A percentile compares a stretch with the other conserved stretches of the same genome.
These are phyloP conservation scores for Stichopus chloronotus DNA, from an alignment of 35 echinoderm and acorn worm species.

Conservation along the genomic window DNA sequence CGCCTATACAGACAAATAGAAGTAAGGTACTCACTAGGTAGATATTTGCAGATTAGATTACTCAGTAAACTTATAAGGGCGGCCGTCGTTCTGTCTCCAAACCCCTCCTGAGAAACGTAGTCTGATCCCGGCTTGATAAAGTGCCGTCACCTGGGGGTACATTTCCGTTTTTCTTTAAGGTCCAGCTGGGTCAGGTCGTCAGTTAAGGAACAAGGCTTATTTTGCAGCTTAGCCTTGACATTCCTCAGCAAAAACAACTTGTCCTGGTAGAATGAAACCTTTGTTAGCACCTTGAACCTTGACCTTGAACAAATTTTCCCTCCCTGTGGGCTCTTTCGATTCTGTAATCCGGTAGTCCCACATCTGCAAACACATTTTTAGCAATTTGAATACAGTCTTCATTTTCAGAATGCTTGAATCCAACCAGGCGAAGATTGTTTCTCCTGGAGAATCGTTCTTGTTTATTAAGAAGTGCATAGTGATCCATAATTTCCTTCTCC, in stretches of 20 bases:
- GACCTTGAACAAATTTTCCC: slow-evolving; percentile 6
- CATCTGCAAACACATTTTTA: neutral
- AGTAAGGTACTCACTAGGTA: no score
- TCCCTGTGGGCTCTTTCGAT: slow-evolving; percentile 26
- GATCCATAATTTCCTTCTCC: neutral
- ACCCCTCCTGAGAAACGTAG: slow-evolving; percentile 8
- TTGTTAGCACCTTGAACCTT: slow-evolving; percentile 1
- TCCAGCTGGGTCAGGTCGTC: slow-evolving; percentile 41
- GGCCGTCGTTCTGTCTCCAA: neutral
- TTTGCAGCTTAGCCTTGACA: neutral
- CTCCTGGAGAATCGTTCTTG: slow-evolving; percentile 1
- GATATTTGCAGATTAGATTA: no score
- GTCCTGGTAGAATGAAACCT: slow-evolving; percentile 1
- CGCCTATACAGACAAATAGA: no score
- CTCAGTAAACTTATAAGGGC: no score
- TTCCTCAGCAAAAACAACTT: slow-evolving; percentile 24
- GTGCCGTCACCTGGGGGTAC: slow-evolving; percentile 25
- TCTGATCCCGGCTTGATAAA: slow-evolving; percentile 20
- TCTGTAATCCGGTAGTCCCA: neutral
- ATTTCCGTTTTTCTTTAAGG: slow-evolving; percentile 24
- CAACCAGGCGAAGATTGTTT: slow-evolving; percentile 13
- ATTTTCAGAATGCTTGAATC: neutral
- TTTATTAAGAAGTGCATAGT: neutral
- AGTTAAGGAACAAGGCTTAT: neutral
- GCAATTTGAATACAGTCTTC: slow-evolving; percentile 30